Evolutionary conservation across 1,140 invertebrate genomes (phyloP).

Genomic region (Drosophila tristis): DNA sequence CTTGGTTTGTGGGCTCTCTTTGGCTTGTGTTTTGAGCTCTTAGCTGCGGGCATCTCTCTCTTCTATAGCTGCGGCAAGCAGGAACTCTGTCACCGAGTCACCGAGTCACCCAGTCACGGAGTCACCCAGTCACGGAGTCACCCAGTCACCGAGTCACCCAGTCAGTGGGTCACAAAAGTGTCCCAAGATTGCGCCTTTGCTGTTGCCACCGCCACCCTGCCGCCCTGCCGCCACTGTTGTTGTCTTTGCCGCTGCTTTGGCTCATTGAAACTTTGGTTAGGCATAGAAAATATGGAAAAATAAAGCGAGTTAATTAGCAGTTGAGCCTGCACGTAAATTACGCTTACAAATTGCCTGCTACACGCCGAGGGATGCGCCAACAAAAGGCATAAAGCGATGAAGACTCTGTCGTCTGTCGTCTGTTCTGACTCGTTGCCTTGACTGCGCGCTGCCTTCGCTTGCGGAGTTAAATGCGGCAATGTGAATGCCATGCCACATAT

Average conservation of each 20-base stretch:
- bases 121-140: too few relatives aligned
- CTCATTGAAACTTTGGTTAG: slow-evolving; percentile 69
- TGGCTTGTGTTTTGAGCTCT: not conserved
- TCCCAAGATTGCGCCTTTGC: slow-evolving; percentile 17
- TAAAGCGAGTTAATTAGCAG: slow-evolving; percentile 73
- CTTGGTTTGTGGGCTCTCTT: not conserved
- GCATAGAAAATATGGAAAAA: slow-evolving; percentile 77
- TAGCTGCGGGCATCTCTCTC: slow-evolving; percentile 1
- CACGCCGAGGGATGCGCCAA: slow-evolving; percentile 9
- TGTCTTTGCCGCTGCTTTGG: slow-evolving; percentile 20
- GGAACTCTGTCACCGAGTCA: slow-evolving; percentile 76
- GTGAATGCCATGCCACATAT: slow-evolving; percentile 2
- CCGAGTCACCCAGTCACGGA: slow-evolving; percentile 67
- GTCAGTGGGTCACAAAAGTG: slow-evolving; percentile 2
- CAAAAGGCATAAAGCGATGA: slow-evolving; percentile 45
- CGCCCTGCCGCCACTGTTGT: slow-evolving; percentile 19
- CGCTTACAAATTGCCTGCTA: slow-evolving; percentile 67
- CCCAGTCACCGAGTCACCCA: slow-evolving; percentile 34
- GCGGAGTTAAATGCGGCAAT: slow-evolving; percentile 33
- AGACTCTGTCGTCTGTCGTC: slow-evolving; percentile 20
- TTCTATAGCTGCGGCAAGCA: slow-evolving; percentile 2
- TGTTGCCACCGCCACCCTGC: not conserved
- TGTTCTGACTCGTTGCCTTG: slow-evolving; percentile 38
- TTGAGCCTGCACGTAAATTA: slow-evolving; percentile 62
- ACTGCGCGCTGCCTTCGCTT: slow-evolving; percentile 14